Conservation (phyloP, 30 jellyfish, hydroid and myxozoan species). For the Catostylus mosaicus region DNA sequence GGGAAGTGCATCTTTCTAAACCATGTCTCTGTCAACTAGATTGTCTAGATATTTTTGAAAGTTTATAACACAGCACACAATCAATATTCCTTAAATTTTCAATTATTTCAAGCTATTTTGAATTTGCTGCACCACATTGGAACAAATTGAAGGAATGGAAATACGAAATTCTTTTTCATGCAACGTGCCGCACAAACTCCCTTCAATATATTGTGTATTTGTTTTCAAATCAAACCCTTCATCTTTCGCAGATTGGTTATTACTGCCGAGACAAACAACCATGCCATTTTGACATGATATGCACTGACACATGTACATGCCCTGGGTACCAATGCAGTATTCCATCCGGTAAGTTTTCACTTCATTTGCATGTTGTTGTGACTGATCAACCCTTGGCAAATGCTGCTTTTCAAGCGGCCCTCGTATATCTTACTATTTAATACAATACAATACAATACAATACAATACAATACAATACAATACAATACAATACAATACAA, state of each 20-base stretch:
- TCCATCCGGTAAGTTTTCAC: no score
- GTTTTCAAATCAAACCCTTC: no score
- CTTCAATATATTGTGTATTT: not conserved
- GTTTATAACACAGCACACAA: not conserved
- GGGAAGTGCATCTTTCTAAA: not conserved
- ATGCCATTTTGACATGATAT: conserved; percentile 15
- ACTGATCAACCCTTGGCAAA: no score
- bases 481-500: no score
- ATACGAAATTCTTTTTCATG: not conserved
- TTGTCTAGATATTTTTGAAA: no score
- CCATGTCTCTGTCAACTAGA: no score
- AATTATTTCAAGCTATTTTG: not conserved
- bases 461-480: no score
- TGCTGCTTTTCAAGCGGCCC: no score
- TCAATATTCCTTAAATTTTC: no score
- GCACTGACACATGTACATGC: conserved; percentile 33
- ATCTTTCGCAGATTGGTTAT: conserved; percentile 42
- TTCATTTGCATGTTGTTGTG: no score
- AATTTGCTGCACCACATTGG: not conserved
- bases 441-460: no score
- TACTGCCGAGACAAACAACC: conserved; percentile 8
- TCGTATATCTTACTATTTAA: no score
- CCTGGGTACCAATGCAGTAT: conserved; percentile 52
- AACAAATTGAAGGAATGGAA: not conserved
- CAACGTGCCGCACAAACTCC: not conserved